Evolutionary conservation across 2,888 invertebrate genomes (phyloP).

Genomic region (Cephus rjabovi): DNA sequence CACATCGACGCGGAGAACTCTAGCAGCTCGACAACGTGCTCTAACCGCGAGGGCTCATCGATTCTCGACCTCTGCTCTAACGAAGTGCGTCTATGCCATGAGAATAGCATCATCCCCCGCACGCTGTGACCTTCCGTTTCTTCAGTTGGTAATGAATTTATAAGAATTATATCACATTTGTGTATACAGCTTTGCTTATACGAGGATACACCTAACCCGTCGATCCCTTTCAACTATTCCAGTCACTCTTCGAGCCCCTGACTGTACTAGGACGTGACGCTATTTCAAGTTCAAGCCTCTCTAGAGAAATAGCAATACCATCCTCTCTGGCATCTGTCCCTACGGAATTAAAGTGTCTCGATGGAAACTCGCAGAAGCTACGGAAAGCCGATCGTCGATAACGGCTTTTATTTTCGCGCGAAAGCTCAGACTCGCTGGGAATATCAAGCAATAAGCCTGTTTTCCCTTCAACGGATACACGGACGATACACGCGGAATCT

Average conservation of each 20-base stretch:
- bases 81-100: background rate
- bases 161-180: background rate
- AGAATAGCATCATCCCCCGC: conserved; percentile 1
- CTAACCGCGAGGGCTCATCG: background rate
- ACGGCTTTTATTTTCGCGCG: background rate
- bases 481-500: background rate
- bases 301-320: background rate
- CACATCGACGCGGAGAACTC: background rate
- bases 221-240: background rate
- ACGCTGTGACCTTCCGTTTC: background rate
- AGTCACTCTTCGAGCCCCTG: background rate
- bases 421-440: background rate
- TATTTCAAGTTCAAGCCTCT: background rate
- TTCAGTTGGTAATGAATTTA: conserved; percentile 2
- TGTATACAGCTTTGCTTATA: background rate
- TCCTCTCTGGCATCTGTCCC: background rate
- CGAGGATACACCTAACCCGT: background rate
- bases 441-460: background rate
- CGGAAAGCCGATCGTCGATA: background rate
- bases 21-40: background rate
- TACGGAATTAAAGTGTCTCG: background rate
- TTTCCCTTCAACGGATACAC: background rate
- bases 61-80: background rate
- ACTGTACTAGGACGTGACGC: background rate
- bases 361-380: background rate